Evolutionary conservation across 2,888 invertebrate genomes (phyloP), one percentile per base, ranked within the genome.

Genomic region (Drosophila merina): DNA sequence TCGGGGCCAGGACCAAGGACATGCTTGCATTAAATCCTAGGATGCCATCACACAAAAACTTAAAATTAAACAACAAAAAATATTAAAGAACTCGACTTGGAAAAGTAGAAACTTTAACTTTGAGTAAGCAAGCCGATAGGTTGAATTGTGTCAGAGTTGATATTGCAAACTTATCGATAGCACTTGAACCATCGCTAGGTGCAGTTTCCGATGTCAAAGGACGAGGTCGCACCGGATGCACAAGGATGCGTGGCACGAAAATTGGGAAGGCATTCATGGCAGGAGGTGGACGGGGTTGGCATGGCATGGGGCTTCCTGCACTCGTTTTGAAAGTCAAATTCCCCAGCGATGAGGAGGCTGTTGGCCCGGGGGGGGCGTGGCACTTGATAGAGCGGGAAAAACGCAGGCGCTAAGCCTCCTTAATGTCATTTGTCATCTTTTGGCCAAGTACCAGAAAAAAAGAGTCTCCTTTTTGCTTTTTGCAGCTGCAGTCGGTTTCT

Each of bases 351-450:
- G 38, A 28, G 40, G 14, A 14, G 14, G 40, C n/a, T 3, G 7
- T 14, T 4, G 14, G 12, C 40, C n/a, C 4, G 14, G 7, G 4
- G 3, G 40, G 30, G 67, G 33, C 25, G 33, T 36, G 28, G 7
- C 66, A 25, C 25, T 28, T 28, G 54, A 33, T 33, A 36, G 8
- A 20, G 59, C 14, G 60, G 66, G 31, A 45, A 72, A 59, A 69
- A 72, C 72, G 55, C 84, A 45, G 58, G 44, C 70, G 62, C 77
- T 72, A 77, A 87, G 86, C 72, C 76, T 74, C 51, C 70, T 80
- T 85, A 76, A 82, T 87, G 79, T 71, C 82, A 82, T 85, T 87
- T 87, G 86, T 87, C 83, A 64, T 63, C 55, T 74, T 74, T 58
- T 74, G 72, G 71, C 74, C 64, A 70, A 73, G 73, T 63, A 62